Percentiles rank a stretch among this genome's conserved stretches.
Evolutionary conservation across 2,113 vertebrate species (phyloP).

Genomic region (Varanus salvator): DNA sequence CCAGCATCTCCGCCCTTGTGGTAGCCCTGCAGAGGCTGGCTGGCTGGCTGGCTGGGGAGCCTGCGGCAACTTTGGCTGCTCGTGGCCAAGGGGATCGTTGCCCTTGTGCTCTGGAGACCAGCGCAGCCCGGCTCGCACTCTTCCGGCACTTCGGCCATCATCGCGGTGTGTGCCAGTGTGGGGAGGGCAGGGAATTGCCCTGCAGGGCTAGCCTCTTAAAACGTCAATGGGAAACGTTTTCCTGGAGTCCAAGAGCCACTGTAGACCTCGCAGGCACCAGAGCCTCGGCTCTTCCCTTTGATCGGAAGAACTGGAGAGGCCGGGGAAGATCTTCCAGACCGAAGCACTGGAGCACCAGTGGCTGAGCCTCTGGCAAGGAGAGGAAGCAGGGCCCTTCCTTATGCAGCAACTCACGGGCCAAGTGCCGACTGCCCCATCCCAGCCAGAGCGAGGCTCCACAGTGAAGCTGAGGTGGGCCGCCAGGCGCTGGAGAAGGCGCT

Average conservation of each 20-base stretch:
- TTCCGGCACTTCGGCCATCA: not conserved
- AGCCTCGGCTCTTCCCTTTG: not conserved
- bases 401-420: accelerated
- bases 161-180: accelerated
- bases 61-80: not conserved
- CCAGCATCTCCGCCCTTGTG: not conserved
- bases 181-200: not conserved
- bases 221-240: slow-evolving; percentile 75
- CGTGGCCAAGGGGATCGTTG: not conserved
- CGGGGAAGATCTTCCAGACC: not conserved
- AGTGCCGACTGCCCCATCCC: no score
- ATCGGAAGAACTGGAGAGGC: not conserved
- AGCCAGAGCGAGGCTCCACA: no score
- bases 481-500: no score
- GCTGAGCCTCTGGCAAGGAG: not conserved
- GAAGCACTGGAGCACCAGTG: no score
- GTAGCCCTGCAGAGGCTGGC: not conserved
- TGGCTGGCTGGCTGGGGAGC: not conserved
- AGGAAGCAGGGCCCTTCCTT: not conserved
- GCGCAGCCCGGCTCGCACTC: not conserved
- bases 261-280: not conserved
- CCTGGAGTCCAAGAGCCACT: slow-evolving; percentile 59
- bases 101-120: not conserved
- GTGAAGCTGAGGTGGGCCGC: not conserved
- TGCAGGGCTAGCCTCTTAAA: slow-evolving; percentile 59